These are phyloP conservation scores for Cactoblastis cactorum DNA, from an alignment of 2,888 invertebrate species.

Conservation along the genomic window DNA sequence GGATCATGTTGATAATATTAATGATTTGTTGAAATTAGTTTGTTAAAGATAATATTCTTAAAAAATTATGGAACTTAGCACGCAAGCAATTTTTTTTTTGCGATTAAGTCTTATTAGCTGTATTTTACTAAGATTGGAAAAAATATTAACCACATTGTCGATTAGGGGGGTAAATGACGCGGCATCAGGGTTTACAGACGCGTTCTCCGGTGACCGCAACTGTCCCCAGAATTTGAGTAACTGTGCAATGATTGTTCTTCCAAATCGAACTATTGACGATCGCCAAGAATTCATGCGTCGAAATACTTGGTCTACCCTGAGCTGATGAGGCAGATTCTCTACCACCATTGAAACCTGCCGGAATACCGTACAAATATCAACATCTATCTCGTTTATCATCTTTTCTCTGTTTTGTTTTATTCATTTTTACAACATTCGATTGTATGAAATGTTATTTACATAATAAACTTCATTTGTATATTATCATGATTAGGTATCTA, in stretches of 20 bases:
- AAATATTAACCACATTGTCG: conserved; percentile 2
- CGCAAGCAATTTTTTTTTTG: neutral
- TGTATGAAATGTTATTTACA: too few species aligned
- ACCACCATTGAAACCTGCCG: neutral
- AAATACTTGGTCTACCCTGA: neutral
- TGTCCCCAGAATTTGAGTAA: neutral
- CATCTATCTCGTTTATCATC: neutral
- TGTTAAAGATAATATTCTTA: too few species aligned
- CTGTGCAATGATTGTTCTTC: neutral
- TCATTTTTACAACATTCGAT: neutral
- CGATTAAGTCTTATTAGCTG: neutral
- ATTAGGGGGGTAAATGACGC: neutral
- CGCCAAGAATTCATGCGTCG: conserved; percentile 1
- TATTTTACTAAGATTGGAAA: neutral
- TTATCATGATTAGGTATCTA: too few species aligned
- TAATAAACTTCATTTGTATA: too few species aligned
- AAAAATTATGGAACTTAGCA: neutral
- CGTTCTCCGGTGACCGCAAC: neutral
- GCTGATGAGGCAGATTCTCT: neutral
- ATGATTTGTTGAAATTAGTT: too few species aligned
- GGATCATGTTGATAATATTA: too few species aligned
- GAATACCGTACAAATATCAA: neutral
- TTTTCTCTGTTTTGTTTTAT: neutral
- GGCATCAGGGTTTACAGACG: neutral
- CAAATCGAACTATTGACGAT: neutral